Base-by-base conservation (phyloP, 1,140 invertebrate genomes). In the Drosophila azteca region DNA sequence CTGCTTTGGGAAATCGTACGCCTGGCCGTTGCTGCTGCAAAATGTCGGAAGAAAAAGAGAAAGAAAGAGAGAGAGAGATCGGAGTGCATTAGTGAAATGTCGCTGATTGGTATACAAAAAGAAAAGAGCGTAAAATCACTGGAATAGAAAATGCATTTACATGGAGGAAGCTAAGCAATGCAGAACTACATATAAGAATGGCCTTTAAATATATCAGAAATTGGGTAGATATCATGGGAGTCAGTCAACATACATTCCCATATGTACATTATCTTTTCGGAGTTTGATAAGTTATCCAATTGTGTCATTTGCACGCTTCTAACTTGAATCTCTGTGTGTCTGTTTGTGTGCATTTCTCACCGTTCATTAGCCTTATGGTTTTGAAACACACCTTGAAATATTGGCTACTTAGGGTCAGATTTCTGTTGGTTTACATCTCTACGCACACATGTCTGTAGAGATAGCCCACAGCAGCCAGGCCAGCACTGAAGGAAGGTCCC, bases 1-100 rank as follows among this genome's bases (percentile, higher is more conserved):
- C 76, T 85, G 73, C 76, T 76, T 90, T 88, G 87, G 67, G 67
- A 90, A 79, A 82, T 87, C 71, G 84, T 90, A 74, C 62, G 79
- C 74, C 83, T 77, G 78, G 70, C 57, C 69, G 72, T 73, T 77
- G 81, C 83, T 87, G 66, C 35, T 39, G 35, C 35, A 52, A 71
- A 65, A 83, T 62, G 66, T 84, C 77, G 83, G 79, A 77, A 85
- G 68, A 57, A 31, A 35, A 35, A 9, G 9, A 39, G 45, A 72
- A 53, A 64, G 72, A 57, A 26, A 39, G 11, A 13, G 11, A 44
- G 45, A 72, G 57, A 61, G 51, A 65, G 61, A 71, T 71, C 67
- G 49, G 53, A 59, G 58, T 62, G 48, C 31, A 72, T 76, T 79
- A 85, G 65, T 71, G 61, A 85, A 77, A 84, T 66, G 53, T 74